A percentile compares a stretch with the other conserved stretches of the same genome.
These are phyloP conservation scores for Calameuta filiformis DNA, from an alignment of 2,888 invertebrate genomes.

Conservation along the genomic window DNA sequence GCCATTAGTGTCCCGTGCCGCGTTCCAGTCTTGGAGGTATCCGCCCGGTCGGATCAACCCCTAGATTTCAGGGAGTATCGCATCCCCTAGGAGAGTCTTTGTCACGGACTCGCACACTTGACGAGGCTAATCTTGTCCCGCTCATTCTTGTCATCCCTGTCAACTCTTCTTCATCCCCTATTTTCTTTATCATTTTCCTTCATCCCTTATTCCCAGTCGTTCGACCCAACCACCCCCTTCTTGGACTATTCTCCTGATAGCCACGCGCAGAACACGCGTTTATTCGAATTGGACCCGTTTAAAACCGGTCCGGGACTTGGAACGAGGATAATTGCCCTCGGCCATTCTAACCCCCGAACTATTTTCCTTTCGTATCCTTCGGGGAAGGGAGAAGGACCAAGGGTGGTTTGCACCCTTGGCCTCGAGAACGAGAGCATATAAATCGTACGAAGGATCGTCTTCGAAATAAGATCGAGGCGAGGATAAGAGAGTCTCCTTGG, in stretches of 20 bases:
- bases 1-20: constrained; percentile 59
- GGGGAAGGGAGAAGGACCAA: constrained; percentile 11
- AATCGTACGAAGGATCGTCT: constrained; percentile 59
- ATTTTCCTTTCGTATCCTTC: constrained; percentile 17
- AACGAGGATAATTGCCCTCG: constrained; percentile 58
- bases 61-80: constrained; percentile 12
- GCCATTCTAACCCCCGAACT: constrained; percentile 9
- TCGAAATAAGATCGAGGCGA: constrained; percentile 55
- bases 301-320: constrained; percentile 48
- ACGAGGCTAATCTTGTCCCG: constrained; percentile 53
- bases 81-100: constrained; percentile 18
- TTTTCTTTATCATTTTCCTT: constrained; percentile 7
- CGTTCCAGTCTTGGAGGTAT: constrained; percentile 51
- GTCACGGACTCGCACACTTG: constrained; percentile 45
- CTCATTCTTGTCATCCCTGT: not conserved
- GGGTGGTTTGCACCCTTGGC: too few species aligned
- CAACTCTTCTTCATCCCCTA: too few species aligned
- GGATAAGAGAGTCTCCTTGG: constrained; percentile 23
- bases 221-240: not conserved
- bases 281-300: constrained; percentile 1
- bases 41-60: constrained; percentile 23
- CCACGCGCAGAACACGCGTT: not conserved
- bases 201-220: constrained; percentile 1
- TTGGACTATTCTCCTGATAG: too few species aligned
- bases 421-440: constrained; percentile 54